phyloP scores from a whole-genome alignment of 2,888 invertebrate species.

The Neoaliturus tenellus region DNA sequence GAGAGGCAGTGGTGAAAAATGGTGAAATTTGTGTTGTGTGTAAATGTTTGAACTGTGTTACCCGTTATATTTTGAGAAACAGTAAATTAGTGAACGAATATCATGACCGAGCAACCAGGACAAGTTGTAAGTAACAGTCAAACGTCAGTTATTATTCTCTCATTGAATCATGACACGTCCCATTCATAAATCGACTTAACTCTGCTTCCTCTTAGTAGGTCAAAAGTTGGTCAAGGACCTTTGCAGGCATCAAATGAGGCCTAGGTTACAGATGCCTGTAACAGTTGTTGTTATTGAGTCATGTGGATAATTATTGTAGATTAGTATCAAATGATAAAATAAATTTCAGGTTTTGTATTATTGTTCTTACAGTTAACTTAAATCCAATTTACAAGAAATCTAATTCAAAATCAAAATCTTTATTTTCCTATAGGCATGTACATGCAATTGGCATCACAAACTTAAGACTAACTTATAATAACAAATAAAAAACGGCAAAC shows the following conservation, averaged over 20 bases:
- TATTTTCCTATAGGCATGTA: too few relatives aligned
- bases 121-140: neutral
- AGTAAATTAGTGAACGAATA: neutral
- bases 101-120: constrained; percentile 25
- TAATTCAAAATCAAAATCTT: too few relatives aligned
- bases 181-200: constrained; percentile 2
- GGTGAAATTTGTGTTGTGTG: constrained; percentile 7
- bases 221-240: constrained; percentile 49
- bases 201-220: neutral
- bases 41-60: constrained; percentile 11
- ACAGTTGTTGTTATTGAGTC: too few relatives aligned
- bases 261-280: too few relatives aligned
- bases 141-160: neutral
- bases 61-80: neutral
- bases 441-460: too few relatives aligned
- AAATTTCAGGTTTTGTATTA: too few relatives aligned
- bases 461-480: too few relatives aligned
- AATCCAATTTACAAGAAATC: too few relatives aligned
- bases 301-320: too few relatives aligned
- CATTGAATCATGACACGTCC: neutral
- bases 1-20: constrained; percentile 36
- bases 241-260: neutral
- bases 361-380: too few relatives aligned
- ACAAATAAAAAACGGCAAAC: too few relatives aligned
- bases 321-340: too few relatives aligned